Evolutionary conservation across 2,797 vertebrate species (phyloP), one percentile per base, ranked within the genome.

Genomic region (Channallabes apus): DNA sequence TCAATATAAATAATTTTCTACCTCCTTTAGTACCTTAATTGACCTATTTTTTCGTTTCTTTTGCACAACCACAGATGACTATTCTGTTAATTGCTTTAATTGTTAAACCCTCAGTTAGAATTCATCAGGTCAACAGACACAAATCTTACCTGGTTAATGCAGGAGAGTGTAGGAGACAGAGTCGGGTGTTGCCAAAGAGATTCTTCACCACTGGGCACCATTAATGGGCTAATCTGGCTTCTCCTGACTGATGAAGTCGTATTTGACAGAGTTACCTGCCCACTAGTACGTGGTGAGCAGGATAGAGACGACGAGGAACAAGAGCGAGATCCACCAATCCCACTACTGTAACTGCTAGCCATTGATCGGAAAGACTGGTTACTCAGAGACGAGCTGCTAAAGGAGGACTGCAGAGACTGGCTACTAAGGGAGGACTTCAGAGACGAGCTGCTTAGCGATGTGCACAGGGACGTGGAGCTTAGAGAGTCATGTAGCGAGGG

Each of bases 121-220:
- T 35, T 61, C 59, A 38, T 62, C 9, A 76, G 59, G 64, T 32
- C 18, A 22, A 64, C 24, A 73, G 29, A 64, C 58, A 64, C 38
- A 86, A 59, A 73, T 71, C 85, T 69, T 85, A 96, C 96, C 95
- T 96, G 96, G 82, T 95, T 94, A 92, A 96, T 95, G 90, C 96
- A 96, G 88, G 94, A 95, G 91, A 96, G 92, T 82, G 95, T 95
- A 85, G 96, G 95, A 90, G 96, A 96, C 93, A 96, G 92, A 89
- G 94, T 95, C 85, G 91, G 88, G 85, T 95, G 96, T 86, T 94
- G 93, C 94, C 96, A 94, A 88, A 94, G 94, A 69, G 93, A 88
- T 85, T 96, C 95, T 79, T 94, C 92, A 68, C 94, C 93, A 90
- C 88, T 90, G 1, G 95, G 93, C 87, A 96, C 91, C 85, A 94